phyloP scores from a whole-genome alignment of 2,113 vertebrate species.

The Perca schrenkii region DNA sequence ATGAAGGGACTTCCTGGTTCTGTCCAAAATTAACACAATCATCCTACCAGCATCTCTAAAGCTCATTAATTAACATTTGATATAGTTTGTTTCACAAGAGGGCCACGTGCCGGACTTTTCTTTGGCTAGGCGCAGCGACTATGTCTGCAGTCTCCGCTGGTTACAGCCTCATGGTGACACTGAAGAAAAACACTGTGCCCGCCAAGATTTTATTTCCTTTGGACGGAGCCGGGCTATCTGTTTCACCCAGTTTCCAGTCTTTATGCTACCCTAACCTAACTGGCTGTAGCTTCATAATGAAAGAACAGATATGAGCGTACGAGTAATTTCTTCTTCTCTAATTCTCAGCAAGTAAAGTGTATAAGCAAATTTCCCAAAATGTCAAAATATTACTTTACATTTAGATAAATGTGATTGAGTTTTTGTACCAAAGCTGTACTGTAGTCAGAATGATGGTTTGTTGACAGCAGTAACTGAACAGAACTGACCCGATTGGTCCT shows the following conservation, averaged over 20 bases:
- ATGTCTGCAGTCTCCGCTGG: not conserved
- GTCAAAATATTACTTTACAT: not conserved
- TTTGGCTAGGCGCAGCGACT: not conserved
- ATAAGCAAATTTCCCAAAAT: not conserved
- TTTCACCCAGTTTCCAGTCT: not conserved
- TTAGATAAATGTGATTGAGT: not conserved
- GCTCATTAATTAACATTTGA: not conserved
- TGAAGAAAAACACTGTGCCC: not conserved
- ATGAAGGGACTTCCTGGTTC: not conserved
- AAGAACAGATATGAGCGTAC: not conserved
- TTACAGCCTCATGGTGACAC: not conserved
- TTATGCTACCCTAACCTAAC: not conserved
- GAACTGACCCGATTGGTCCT: not conserved
- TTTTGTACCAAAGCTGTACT: not conserved
- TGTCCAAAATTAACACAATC: not conserved
- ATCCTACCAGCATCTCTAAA: not conserved
- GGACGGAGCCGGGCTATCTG: not conserved
- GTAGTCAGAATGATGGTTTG: not conserved
- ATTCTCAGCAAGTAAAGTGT: not conserved
- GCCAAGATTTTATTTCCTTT: not conserved
- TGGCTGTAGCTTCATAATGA: not conserved
- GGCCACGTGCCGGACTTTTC: not conserved
- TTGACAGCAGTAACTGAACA: not conserved
- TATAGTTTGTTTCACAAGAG: not conserved
- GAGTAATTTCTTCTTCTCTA: not conserved